Evolutionary conservation across 2,888 invertebrate genomes (phyloP).

Genomic region (Drosophila demipolita): DNA sequence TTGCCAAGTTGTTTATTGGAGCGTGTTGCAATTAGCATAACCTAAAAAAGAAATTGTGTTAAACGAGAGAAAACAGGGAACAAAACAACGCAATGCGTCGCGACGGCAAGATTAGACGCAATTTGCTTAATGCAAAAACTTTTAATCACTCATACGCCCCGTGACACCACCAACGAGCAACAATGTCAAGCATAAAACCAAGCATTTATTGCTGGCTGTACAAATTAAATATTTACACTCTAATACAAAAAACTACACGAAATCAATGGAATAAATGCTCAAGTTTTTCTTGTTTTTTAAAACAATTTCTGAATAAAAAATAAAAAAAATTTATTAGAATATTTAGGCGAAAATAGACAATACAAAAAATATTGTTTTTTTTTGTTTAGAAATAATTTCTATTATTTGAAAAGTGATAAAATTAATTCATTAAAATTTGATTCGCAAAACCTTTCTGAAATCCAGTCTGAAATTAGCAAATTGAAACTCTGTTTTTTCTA

Average conservation of each 20-base stretch:
- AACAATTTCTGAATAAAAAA: background rate
- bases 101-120: constrained; percentile 56
- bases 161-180: constrained; percentile 48
- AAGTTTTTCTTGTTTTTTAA: background rate
- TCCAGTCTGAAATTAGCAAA: background rate
- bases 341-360: too few species aligned
- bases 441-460: too few species aligned
- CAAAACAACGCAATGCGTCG: constrained; percentile 5
- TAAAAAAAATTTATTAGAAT: background rate
- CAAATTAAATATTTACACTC: constrained; percentile 28
- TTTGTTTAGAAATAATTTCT: too few species aligned
- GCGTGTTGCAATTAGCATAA: constrained; percentile 77
- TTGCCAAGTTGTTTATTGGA: constrained; percentile 59
- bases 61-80: background rate
- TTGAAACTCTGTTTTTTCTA: background rate
- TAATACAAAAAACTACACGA: background rate
- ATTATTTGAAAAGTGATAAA: too few species aligned
- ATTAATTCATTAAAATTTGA: too few species aligned
- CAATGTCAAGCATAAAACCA: constrained; percentile 22
- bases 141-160: constrained; percentile 78
- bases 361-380: too few species aligned
- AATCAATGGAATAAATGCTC: background rate
- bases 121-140: constrained; percentile 76
- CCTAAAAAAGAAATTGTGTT: constrained; percentile 37
- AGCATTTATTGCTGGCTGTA: constrained; percentile 11